Evolutionary conservation across 2,797 vertebrate species (phyloP).

Genomic region (Sitta carolinensis): DNA sequence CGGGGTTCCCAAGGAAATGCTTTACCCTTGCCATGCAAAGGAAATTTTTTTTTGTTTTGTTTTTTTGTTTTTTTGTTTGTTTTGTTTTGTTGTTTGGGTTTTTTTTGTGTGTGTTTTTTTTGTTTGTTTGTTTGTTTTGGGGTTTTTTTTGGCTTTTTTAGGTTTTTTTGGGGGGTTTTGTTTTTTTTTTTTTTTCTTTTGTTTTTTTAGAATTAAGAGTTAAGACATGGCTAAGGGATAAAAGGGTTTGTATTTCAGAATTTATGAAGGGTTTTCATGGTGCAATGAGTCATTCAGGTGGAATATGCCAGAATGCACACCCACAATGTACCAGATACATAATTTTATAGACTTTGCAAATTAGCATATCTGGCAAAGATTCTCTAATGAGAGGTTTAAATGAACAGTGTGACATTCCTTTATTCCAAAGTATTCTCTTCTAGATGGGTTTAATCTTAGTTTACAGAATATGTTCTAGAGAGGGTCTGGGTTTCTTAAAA

Average conservation of each 20-base stretch:
- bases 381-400: background rate
- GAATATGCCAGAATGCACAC: background rate
- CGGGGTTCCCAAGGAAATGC: background rate
- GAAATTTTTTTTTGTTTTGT: no score
- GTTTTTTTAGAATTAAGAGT: background rate
- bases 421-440: background rate
- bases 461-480: background rate
- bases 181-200: background rate
- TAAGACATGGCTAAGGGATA: no score
- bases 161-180: no score
- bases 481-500: background rate
- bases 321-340: fast-evolving
- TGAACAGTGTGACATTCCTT: background rate
- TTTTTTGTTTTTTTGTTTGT: no score
- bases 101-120: no score
- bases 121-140: no score
- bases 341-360: background rate
- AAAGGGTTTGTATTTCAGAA: background rate
- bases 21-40: background rate
- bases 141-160: no score
- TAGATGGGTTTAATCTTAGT: background rate
- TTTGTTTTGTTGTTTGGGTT: no score
- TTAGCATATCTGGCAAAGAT: background rate
- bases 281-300: background rate
- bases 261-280: background rate